Evolutionary conservation across 2,888 invertebrate species (phyloP).

Genomic region (Nephrocerus scutellatus): DNA sequence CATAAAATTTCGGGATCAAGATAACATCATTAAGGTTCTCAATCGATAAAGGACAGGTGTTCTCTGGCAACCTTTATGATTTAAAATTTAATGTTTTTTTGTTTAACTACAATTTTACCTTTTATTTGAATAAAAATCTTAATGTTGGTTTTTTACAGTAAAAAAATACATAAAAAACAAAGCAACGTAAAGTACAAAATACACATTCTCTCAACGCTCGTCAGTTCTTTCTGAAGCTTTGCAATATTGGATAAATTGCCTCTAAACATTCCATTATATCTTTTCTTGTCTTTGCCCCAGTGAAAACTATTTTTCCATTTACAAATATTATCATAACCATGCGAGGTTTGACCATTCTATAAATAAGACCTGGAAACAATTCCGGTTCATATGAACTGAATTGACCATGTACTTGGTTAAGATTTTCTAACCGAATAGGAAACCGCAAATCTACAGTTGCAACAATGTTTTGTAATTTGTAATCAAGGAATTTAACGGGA

Average conservation of each 20-base stretch:
- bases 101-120: too few relatives aligned
- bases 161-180: too few relatives aligned
- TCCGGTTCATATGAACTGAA: slow-evolving; percentile 94
- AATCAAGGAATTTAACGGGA: slow-evolving; percentile 67
- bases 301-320: slow-evolving; percentile 97
- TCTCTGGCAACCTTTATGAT: too few relatives aligned
- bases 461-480: slow-evolving; percentile 71
- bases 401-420: slow-evolving; percentile 67
- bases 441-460: slow-evolving; percentile 69
- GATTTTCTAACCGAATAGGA: slow-evolving; percentile 66
- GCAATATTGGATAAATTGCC: slow-evolving; percentile 90
- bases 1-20: too few relatives aligned
- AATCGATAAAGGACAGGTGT: too few relatives aligned
- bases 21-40: too few relatives aligned
- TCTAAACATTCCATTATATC: slow-evolving; percentile 91
- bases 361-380: slow-evolving; percentile 96
- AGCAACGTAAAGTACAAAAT: too few relatives aligned
- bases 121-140: too few relatives aligned
- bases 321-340: slow-evolving; percentile 97
- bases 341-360: slow-evolving; percentile 93
- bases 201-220: too few relatives aligned
- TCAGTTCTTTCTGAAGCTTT: slow-evolving; percentile 82
- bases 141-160: too few relatives aligned
- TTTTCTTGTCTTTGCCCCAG: slow-evolving; percentile 80
- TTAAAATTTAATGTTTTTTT: too few relatives aligned